Evolutionary conservation across 2,113 vertebrate species (phyloP), one percentile per base, ranked within the genome.

Genomic region (Caretta caretta): DNA sequence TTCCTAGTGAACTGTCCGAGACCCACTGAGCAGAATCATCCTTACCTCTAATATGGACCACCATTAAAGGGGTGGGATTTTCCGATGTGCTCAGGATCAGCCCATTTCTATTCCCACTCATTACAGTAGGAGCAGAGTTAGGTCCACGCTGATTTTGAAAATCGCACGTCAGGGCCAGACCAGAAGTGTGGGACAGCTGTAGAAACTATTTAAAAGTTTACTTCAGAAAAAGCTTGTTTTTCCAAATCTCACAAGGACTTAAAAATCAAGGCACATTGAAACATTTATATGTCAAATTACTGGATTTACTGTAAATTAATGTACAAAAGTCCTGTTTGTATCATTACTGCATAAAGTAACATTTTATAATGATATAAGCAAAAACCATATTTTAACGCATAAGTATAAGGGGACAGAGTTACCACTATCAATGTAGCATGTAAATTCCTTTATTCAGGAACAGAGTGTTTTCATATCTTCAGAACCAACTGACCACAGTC

Each of bases 111-210:
- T 10, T 48, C 22, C 42, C 38, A 42, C 38, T 46, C 24, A 76
- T 46, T 42, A 25, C n/a, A 93, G 35, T 48, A 92, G 48, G 96
- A 57, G 92, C 78, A 93, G 79, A 94, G 84, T 54, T 96, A 95
- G 96, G 90, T 94, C 95, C 65, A 94, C 48, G 24, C 12, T 42
- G 75, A 76, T 46, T 46, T 25, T 25, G 5, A 92, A 93, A 91
- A 80, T 76, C 72, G 5, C 85, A 65, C 54, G 53, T 90, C 53
- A 87, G 82, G 76, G 92, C 90, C 94, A 92, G 82, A 92, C 22
- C 51, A 92, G 65, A 94, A 88, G 89, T 35, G 56, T 38, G 80
- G 80, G 35, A 80, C 42, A 84, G 46, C 31, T 62, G 24, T 86
- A n/a, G 31, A 79, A n/a, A 51, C 54, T 17, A 83, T 3, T 88